phyloP scores from a whole-genome alignment of 2,888 invertebrate species.

The Camptogramma bilineatum region DNA sequence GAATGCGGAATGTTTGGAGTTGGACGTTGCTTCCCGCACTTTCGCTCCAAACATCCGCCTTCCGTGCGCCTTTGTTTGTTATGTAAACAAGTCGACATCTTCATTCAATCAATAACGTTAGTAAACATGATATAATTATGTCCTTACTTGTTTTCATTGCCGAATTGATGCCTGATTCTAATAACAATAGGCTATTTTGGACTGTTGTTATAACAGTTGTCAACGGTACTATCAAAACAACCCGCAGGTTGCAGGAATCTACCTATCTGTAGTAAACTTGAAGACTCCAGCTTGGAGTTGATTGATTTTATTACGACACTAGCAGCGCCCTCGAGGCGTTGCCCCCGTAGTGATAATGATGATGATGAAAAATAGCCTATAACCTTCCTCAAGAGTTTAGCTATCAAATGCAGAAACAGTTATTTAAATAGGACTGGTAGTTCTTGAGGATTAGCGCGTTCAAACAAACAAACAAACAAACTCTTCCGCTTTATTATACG shows the following conservation, averaged over 20 bases:
- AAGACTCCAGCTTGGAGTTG: neutral
- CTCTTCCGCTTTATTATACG: too few species aligned
- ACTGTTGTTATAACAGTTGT: constrained; percentile 15
- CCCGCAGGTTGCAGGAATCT: neutral
- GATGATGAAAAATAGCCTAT: too few species aligned
- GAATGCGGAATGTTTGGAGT: constrained; percentile 76
- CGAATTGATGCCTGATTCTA: constrained; percentile 39
- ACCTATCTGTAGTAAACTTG: neutral
- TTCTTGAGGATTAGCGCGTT: too few species aligned
- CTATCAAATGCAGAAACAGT: too few species aligned
- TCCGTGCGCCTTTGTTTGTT: constrained; percentile 61
- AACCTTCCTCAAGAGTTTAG: too few species aligned
- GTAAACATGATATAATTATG: constrained; percentile 53
- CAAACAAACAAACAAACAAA: too few species aligned
- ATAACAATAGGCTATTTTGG: constrained; percentile 27
- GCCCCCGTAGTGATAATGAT: too few species aligned
- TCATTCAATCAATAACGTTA: constrained; percentile 56
- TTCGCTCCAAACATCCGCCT: constrained; percentile 81
- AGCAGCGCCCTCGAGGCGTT: too few species aligned
- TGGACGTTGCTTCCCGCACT: constrained; percentile 73
- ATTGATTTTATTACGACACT: neutral
- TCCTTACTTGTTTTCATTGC: constrained; percentile 50
- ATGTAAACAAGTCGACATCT: constrained; percentile 65
- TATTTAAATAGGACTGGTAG: too few species aligned
- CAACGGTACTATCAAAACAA: constrained; percentile 12